Evolutionary conservation across 2,113 vertebrate genomes (phyloP).

Genomic region (Protobothrops flavoviridis): DNA sequence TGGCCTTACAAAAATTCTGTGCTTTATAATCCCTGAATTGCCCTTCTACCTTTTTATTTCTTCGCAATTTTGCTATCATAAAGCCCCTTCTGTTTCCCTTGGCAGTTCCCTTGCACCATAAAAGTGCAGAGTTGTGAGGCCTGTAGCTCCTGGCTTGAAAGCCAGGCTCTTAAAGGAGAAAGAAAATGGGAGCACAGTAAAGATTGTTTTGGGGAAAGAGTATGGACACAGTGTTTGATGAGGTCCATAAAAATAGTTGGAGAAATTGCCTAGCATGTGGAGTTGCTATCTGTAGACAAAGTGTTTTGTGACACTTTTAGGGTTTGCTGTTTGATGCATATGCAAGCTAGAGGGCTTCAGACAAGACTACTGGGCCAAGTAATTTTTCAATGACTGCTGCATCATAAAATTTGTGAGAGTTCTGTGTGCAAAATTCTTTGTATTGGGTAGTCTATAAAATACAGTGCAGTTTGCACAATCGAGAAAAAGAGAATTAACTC

Average conservation of each 20-base stretch:
- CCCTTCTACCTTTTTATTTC: constrained; percentile 38
- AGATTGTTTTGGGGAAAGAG: background rate
- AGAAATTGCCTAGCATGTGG: background rate
- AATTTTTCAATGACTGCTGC: background rate
- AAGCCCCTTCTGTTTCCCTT: constrained; percentile 28
- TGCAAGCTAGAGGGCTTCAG: background rate
- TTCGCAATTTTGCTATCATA: constrained; percentile 23
- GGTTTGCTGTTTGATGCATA: background rate
- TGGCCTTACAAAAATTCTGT: background rate
- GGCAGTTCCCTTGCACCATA: constrained; percentile 19
- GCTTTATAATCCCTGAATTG: constrained; percentile 9
- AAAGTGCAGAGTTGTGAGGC: background rate
- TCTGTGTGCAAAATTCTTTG: background rate
- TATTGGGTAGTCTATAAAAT: background rate
- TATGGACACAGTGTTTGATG: constrained; percentile 26
- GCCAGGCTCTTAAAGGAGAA: constrained; percentile 43
- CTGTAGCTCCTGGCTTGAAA: constrained; percentile 45
- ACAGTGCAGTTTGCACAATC: background rate
- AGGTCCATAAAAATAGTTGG: constrained; percentile 7
- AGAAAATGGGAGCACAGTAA: constrained; percentile 14
- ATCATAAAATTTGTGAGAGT: background rate
- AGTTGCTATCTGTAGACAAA: background rate
- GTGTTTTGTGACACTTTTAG: background rate
- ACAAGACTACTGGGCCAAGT: background rate
- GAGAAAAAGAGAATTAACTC: background rate